Base-by-base conservation (phyloP, 1,140 invertebrate genomes). In the Galleria mellonella region DNA sequence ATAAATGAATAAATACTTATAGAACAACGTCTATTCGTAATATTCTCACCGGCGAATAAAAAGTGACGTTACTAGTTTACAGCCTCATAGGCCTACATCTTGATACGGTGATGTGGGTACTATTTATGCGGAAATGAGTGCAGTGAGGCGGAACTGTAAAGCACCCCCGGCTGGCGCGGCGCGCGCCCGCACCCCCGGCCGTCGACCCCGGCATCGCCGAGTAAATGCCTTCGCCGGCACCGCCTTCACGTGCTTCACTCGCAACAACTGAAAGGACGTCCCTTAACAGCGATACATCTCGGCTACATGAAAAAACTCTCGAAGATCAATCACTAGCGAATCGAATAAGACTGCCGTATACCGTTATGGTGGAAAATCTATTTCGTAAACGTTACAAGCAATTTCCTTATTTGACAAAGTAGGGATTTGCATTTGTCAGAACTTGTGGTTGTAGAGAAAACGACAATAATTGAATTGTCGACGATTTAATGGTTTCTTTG, bases 51-150 rank as follows among this genome's bases (percentile, higher is more conserved):
- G 35, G 31, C 42, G 33, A 55, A 62, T 40, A 40, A 33, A 48
- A 48, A 46, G 29, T 44, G 47, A 57, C 37, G 43, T 30, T 9
- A 23, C 51, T 23, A 23, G 17, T 23, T 23, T 23, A 17, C 14
- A 17, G 35, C 35, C 58, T 57, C 55, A 48, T 60, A 62, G 63
- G 67, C 60, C 62, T 68, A 65, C 51, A 68, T 72, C 70, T 77
- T 76, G 63, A 72, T 72, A 65, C 47, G 48, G 55, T 59, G 55
- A 66, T 63, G 68, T 66, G 64, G 64, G 64, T 62, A 69, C 64
- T 78, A 71, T 79, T 82, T 82, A 81, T 82, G 69, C 81, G 77
- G 81, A 84, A 84, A 82, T 78, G 76, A 82, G 76, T 79, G 76
- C 70, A 77, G 76, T 71, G 76, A 75, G 70, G 72, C 69, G 77